phyloP scores from a whole-genome alignment of 2,888 invertebrate species.

The Didymodactylos carnosus region DNA sequence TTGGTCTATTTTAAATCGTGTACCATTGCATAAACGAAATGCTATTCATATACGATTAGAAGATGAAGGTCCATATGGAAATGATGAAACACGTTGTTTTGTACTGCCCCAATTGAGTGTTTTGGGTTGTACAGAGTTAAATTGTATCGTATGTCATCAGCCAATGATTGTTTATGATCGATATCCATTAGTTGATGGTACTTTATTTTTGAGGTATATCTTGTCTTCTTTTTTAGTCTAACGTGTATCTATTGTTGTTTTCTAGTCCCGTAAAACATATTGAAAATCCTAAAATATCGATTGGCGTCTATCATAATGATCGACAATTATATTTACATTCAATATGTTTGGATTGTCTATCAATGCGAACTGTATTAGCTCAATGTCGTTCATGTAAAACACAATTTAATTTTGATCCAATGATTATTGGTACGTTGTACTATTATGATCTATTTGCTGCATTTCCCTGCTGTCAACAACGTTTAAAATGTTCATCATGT shows the following conservation, averaged over 20 bases:
- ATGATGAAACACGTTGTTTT: slow-evolving; percentile 88
- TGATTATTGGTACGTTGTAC: slow-evolving; percentile 6
- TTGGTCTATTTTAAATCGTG: slow-evolving; percentile 52
- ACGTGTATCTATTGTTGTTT: background rate
- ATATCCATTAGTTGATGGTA: slow-evolving; percentile 87
- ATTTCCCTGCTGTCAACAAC: slow-evolving; percentile 9
- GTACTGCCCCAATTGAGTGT: slow-evolving; percentile 75
- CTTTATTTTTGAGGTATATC: slow-evolving; percentile 83
- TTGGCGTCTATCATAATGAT: background rate
- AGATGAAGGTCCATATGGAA: slow-evolving; percentile 91
- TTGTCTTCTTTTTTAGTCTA: slow-evolving; percentile 39
- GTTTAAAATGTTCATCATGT: slow-evolving; percentile 3
- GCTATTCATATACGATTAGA: slow-evolving; percentile 99
- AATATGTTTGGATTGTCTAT: background rate
- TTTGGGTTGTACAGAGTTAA: slow-evolving; percentile 47
- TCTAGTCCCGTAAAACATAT: background rate
- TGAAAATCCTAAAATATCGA: background rate
- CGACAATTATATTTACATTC: background rate
- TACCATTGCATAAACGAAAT: slow-evolving; percentile 85
- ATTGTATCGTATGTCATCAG: slow-evolving; percentile 57
- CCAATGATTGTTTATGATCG: slow-evolving; percentile 80
- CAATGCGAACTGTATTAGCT: background rate
- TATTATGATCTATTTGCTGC: slow-evolving; percentile 13
- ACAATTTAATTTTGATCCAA: background rate
- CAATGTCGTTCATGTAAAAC: background rate